These are phyloP conservation scores for Alcedo quadribrachys DNA, from an alignment of 2,797 vertebrate genomes.

Conservation along the genomic window DNA sequence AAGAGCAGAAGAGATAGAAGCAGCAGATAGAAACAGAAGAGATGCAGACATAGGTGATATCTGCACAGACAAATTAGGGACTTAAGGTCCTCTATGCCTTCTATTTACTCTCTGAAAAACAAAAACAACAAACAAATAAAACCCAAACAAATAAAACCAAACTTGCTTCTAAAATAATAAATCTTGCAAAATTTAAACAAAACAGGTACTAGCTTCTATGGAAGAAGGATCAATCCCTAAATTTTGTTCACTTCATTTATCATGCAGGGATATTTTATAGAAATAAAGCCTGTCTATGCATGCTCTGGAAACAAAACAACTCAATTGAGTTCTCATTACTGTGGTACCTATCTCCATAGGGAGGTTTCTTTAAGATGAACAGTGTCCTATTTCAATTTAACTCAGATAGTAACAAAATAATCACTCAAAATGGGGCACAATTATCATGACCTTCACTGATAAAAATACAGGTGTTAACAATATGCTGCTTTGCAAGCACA, in stretches of 20 bases:
- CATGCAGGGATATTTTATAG: rapidly evolving
- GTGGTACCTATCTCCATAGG: neutral
- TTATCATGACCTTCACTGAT: neutral
- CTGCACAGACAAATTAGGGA: neutral
- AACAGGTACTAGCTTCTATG: neutral
- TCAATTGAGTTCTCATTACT: constrained; percentile 2
- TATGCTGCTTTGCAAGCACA: neutral
- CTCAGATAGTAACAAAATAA: constrained; percentile 45
- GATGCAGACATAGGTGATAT: neutral
- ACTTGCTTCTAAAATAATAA: neutral
- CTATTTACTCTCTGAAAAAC: neutral
- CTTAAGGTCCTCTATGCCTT: neutral
- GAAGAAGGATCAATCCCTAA: neutral
- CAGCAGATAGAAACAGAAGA: neutral
- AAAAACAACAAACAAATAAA: too few relatives aligned
- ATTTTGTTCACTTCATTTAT: neutral
- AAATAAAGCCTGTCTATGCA: neutral
- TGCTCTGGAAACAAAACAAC: constrained; percentile 14
- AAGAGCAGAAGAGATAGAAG: too few relatives aligned
- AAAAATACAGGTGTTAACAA: constrained; percentile 1
- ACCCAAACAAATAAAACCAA: neutral
- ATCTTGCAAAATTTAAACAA: neutral
- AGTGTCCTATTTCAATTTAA: constrained; percentile 11
- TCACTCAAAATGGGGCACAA: neutral
- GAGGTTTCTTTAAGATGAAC: neutral